phyloP scores from a whole-genome alignment of 2,888 invertebrate genomes.

The Monopis laevigella region DNA sequence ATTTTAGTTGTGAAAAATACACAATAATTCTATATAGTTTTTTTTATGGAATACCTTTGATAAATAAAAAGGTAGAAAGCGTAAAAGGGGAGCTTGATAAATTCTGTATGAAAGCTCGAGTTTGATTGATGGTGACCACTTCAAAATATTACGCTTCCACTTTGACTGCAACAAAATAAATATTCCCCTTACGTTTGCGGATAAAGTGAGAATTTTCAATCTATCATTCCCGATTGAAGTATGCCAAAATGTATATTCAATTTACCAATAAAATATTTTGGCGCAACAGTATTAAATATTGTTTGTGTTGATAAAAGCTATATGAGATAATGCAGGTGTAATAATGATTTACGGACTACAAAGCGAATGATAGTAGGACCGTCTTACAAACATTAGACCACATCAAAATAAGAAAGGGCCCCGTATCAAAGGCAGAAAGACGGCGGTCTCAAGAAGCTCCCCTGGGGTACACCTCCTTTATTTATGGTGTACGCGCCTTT shows the following conservation, averaged over 20 bases:
- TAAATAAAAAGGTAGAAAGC: slow-evolving; percentile 4
- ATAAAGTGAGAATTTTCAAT: no score
- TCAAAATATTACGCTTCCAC: neutral
- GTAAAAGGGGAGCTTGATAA: slow-evolving; percentile 6
- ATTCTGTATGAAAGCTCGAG: slow-evolving; percentile 2
- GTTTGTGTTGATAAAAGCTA: no score
- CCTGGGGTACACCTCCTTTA: slow-evolving; percentile 47
- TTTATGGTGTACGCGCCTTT: slow-evolving; percentile 54
- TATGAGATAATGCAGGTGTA: slow-evolving; percentile 31
- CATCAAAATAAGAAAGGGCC: slow-evolving; percentile 60
- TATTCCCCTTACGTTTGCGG: no score
- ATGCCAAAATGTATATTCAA: no score
- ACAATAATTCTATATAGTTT: no score
- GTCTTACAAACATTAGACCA: slow-evolving; percentile 45
- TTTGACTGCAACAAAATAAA: slow-evolving; percentile 2
- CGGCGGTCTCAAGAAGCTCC: slow-evolving; percentile 30
- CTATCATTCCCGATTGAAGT: no score
- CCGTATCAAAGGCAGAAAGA: slow-evolving; percentile 60
- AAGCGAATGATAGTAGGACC: slow-evolving; percentile 38
- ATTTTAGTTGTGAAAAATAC: no score
- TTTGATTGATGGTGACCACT: slow-evolving; percentile 11
- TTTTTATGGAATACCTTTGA: no score
- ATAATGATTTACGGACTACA: slow-evolving; percentile 50
- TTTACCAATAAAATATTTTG: no score
- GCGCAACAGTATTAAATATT: no score